Conservation (phyloP, 2,113 vertebrate species). For the Cottus gobio region DNA sequence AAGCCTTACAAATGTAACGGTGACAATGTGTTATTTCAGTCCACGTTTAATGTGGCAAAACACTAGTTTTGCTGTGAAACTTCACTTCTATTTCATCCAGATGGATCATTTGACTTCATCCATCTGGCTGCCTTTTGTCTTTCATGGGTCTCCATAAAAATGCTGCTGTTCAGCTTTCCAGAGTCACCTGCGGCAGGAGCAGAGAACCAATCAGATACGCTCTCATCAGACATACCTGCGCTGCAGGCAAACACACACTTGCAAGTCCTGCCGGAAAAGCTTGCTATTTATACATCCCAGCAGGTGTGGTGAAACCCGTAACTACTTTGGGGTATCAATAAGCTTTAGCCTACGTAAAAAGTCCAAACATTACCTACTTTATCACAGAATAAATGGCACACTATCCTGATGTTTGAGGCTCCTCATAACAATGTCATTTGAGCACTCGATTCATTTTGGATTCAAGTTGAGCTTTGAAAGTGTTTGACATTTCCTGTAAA, state of each 20-base stretch:
- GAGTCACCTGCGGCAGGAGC: slow-evolving; percentile 32
- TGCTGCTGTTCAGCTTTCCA: slow-evolving; percentile 25
- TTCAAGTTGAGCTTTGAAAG: neutral
- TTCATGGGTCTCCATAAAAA: slow-evolving; percentile 54
- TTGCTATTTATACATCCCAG: neutral
- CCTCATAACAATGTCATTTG: neutral
- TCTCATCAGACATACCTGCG: slow-evolving; percentile 32
- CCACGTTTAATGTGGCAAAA: neutral
- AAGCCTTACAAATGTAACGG: neutral
- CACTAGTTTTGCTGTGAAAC: neutral
- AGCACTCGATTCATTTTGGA: neutral
- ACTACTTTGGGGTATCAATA: neutral
- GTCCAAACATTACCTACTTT: neutral
- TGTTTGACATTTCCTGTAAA: neutral
- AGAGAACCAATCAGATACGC: slow-evolving; percentile 26
- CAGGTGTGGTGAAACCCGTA: neutral
- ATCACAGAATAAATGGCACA: slow-evolving; percentile 8
- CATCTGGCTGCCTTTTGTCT: slow-evolving; percentile 26
- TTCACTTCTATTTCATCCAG: slow-evolving; percentile 22
- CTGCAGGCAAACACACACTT: neutral
- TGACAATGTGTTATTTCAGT: slow-evolving; percentile 11
- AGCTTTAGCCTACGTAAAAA: neutral
- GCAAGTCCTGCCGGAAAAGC: neutral
- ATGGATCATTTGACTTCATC: slow-evolving; percentile 49
- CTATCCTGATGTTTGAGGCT: neutral